Conservation (phyloP, 2,797 vertebrate species). For the Oreonectes daqikongensis region DNA sequence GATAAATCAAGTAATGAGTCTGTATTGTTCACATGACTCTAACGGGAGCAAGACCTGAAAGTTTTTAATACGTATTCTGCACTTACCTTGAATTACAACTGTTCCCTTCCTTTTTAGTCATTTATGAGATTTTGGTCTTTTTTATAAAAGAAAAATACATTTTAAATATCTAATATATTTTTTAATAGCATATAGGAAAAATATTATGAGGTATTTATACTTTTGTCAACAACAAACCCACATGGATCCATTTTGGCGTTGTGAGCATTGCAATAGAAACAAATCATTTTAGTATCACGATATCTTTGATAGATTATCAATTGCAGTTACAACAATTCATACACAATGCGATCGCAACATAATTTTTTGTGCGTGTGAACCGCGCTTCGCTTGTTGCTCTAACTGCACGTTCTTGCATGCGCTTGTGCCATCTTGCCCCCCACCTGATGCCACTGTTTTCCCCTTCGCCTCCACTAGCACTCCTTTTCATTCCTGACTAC, state of each 20-base stretch:
- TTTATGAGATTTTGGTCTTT: too few species aligned
- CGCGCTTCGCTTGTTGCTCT: slow-evolving; percentile 78
- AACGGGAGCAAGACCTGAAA: not conserved
- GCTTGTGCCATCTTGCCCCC: slow-evolving; percentile 90
- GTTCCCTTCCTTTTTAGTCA: not conserved
- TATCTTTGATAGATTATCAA: not conserved
- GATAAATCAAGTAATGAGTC: not conserved
- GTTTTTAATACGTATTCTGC: not conserved
- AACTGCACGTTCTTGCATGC: slow-evolving; percentile 95
- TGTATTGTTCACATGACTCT: slow-evolving; percentile 2
- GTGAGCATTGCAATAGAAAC: not conserved
- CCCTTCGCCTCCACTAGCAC: slow-evolving; percentile 97
- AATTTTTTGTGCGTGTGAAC: slow-evolving; percentile 50
- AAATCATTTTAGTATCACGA: not conserved
- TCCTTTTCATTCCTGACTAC: slow-evolving; percentile 99
- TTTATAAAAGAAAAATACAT: too few species aligned
- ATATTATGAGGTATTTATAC: too few species aligned
- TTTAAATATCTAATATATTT: too few species aligned
- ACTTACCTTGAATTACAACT: not conserved
- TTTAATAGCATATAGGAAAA: too few species aligned
- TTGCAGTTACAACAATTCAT: not conserved
- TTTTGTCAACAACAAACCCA: not conserved
- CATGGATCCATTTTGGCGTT: not conserved
- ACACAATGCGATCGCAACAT: slow-evolving; percentile 22
- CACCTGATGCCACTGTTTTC: slow-evolving; percentile 97